A percentile compares a stretch with the other conserved stretches of the same genome.
Evolutionary conservation across 2,113 vertebrate genomes (phyloP).

Genomic region (Synchiropus splendidus): DNA sequence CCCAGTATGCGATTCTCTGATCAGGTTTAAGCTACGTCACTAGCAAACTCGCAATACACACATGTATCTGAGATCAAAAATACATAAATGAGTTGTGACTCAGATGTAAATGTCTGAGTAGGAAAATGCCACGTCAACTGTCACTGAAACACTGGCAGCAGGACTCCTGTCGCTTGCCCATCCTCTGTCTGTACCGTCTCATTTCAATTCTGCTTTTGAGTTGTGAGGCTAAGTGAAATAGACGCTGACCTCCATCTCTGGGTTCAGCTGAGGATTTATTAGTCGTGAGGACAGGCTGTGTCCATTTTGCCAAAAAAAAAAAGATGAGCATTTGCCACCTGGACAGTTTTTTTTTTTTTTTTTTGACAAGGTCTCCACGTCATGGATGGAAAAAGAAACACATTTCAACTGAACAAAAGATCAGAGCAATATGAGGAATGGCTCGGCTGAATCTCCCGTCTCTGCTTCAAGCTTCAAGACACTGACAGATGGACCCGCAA

Average conservation of each 20-base stretch:
- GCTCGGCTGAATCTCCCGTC: constrained; percentile 6
- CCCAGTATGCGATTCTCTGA: too few species aligned
- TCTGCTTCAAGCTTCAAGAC: constrained; percentile 18
- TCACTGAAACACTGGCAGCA: too few species aligned
- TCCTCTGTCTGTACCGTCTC: constrained; percentile 12
- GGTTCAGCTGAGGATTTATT: constrained; percentile 6
- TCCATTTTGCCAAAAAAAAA: constrained; percentile 10
- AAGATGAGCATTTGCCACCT: constrained; percentile 13
- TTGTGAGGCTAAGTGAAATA: constrained; percentile 7
- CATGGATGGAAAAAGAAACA: not conserved
- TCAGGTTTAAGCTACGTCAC: too few species aligned
- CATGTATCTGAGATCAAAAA: too few species aligned
- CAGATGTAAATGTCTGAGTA: too few species aligned
- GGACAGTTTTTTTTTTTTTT: too few species aligned
- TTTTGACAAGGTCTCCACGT: constrained; percentile 1
- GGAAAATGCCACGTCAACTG: too few species aligned
- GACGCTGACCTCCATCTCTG: constrained; percentile 1
- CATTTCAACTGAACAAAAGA: not conserved
- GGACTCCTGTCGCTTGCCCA: constrained; percentile 17
- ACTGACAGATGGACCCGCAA: constrained; percentile 23
- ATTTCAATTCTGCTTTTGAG: constrained; percentile 15
- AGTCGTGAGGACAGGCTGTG: constrained; percentile 3
- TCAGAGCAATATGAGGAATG: not conserved
- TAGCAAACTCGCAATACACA: too few species aligned
- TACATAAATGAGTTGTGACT: too few species aligned